Base-by-base conservation (phyloP, 2,113 vertebrate species). In the Phycodurus eques region DNA sequence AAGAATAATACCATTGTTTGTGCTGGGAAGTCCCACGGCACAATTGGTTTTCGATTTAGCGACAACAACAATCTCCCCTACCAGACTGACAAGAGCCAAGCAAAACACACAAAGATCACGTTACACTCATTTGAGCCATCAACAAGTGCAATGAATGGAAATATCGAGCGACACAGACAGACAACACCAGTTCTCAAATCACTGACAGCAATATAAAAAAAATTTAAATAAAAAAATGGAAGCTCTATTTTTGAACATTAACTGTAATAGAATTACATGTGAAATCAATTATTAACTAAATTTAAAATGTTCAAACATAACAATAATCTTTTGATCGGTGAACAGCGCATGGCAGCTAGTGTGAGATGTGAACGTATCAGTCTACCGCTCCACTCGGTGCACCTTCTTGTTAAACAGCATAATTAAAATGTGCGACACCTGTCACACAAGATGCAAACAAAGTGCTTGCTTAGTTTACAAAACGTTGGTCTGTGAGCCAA, bases 91-190 rank as follows among this genome's bases (percentile, higher is more conserved):
- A 59, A 61, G 13, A 54, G 27, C 47, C 49, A 72, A 82, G 47
- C 74, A 81, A 60, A 76, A 79, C 46, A 77, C 49, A 72, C 51
- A 60, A 7, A 62, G 70, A 35, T 88, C 74, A 77, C n/a, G 68
- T 85, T 89, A 77, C 79, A 78, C 68, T 68, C 71, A 64, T 47
- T 43, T 59, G 46, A 15, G 68, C 20, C 49, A 70, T 11, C 8
- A 20, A 67, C 67, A 60, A 46, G 68, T 33, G 22, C 19, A 5
- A 10, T 14, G 42, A 65, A 46, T 22, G 42, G 63, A 46, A 44
- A 46, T 64, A 20, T 44, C 20, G 20, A 65, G 19, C 20, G 11
- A 20, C 63, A 22, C 39, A 22, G 62, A 20, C 35, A 7, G 20
- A 65, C 42, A n/a, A 64, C 39, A 65, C 4, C n/a, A 11, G 1